Evolutionary conservation across 2,797 vertebrate species (phyloP).

Genomic region (Dipus sagitta): DNA sequence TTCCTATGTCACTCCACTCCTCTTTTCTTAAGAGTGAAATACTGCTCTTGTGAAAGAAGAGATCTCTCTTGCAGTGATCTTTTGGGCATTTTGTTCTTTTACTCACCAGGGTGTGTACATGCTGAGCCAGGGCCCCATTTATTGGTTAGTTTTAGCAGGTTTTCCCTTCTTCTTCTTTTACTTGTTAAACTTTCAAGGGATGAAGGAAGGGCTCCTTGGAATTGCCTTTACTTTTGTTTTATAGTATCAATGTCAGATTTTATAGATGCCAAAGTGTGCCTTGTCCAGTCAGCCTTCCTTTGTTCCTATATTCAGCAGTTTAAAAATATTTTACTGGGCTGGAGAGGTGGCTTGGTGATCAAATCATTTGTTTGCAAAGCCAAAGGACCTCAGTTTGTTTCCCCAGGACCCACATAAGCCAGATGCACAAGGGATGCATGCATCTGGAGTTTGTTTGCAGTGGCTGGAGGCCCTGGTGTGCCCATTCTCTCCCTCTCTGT

Average conservation of each 20-base stretch:
- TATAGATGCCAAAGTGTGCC: background rate
- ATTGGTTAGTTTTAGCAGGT: background rate
- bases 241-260: background rate
- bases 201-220: background rate
- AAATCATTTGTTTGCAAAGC: no score
- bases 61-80: background rate
- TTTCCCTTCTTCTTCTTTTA: conserved; percentile 13
- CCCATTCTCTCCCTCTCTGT: no score
- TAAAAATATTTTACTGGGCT: no score
- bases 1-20: background rate
- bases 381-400: no score
- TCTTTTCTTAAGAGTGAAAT: conserved; percentile 26
- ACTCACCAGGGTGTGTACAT: background rate
- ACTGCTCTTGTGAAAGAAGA: background rate
- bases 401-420: no score
- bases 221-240: conserved; percentile 25
- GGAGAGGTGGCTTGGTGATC: no score
- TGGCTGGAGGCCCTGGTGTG: no score
- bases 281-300: background rate
- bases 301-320: background rate
- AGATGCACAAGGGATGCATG: no score
- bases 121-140: background rate
- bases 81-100: background rate
- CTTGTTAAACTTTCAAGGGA: background rate
- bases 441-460: no score